Evolutionary conservation across 2,113 vertebrate species (phyloP).

Genomic region (Delphinapterus leucas): DNA sequence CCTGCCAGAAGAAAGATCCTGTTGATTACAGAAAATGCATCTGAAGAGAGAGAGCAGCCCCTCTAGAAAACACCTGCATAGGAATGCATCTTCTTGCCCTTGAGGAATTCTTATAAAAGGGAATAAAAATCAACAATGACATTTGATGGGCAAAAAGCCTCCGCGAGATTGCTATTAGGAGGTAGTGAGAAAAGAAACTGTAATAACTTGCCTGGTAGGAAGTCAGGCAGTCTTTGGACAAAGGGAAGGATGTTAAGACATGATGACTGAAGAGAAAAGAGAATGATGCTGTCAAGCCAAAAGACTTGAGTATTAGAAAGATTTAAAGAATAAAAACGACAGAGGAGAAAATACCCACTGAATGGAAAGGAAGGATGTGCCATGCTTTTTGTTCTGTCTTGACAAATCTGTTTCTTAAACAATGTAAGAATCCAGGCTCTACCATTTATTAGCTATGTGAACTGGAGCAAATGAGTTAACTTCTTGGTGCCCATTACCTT

Average conservation of each 20-base stretch:
- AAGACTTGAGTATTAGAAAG: background rate
- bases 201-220: background rate
- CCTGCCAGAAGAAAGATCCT: background rate
- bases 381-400: background rate
- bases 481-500: background rate
- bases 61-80: background rate
- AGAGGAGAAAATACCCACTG: background rate
- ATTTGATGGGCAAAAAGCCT: background rate
- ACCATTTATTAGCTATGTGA: background rate
- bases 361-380: background rate
- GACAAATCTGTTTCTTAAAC: conserved; percentile 13
- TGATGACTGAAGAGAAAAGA: background rate
- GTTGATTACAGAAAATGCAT: background rate
- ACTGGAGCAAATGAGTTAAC: background rate
- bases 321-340: background rate
- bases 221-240: background rate
- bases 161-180: background rate
- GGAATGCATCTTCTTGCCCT: background rate
- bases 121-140: background rate
- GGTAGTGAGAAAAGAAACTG: background rate
- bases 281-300: background rate
- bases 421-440: background rate
- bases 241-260: background rate
- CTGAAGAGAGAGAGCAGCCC: background rate
- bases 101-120: background rate